Evolutionary conservation across 35 echinoderm and acorn worm species (phyloP), one percentile per base, ranked within the genome.

Genomic region (Hemicentrotus pulcherrimus): DNA sequence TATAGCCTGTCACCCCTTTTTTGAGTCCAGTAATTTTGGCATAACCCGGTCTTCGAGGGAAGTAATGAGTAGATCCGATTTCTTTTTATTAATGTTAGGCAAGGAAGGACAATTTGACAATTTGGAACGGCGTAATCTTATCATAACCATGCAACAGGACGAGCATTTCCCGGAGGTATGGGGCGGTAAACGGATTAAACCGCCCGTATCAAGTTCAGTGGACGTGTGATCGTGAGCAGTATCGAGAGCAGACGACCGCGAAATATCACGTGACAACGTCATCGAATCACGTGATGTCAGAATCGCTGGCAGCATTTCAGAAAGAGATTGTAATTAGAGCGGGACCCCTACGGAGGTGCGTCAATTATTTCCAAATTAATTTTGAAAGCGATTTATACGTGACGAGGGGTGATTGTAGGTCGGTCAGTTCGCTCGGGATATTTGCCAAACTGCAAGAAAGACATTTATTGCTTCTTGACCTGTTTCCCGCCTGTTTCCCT

Each of bases 121-220:
- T 78, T 78, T 78, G 65, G 65, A 78, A 78, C 0, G 19, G 65
- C 19, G 22, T 78, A 78, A 78, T 78, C 65, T 78, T 78, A 78
- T 78, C 65, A 78, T n/a, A n/a, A 0, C 22, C 65, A 78, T 78
- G 65, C 65, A 78, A 78, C 65, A 78, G 65, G 22, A n/a, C 65
- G 24, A 78, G 65, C 65, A n/a, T 22, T 78, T 22, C 65, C 65
- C 22, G 19, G 65, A 78, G 65, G 18, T 78, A 78, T 18, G 19
- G 65, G 65, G 65, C 65, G 65, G 65, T 78, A 78, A 78, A 78
- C 65, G 65, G 65, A 78, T 78, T 78, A 78, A 78, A 78, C 65
- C 65, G 65, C 65, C 65, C 19, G 28, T 78, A 78, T 78, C 65
- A 28, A 7, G 65, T 78, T 78, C 65, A n/a, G 65, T 78, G 19